Percentiles rank a stretch among this genome's conserved stretches.
phyloP scores from a whole-genome alignment of 2,888 invertebrate genomes.

The Conistra vaccinii region DNA sequence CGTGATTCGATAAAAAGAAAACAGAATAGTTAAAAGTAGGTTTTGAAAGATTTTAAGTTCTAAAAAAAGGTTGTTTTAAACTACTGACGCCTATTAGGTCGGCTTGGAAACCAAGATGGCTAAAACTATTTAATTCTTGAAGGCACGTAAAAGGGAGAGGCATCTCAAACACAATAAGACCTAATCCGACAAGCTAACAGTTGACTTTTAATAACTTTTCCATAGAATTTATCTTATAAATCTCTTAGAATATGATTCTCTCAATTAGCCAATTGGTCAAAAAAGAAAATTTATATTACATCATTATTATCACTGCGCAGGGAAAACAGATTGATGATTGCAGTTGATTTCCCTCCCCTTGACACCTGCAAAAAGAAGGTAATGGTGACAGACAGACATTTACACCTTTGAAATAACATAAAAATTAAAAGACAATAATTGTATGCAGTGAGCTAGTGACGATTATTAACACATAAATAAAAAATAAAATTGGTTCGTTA shows the following conservation, averaged over 20 bases:
- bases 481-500: constrained; percentile 7
- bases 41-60: neutral
- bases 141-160: neutral
- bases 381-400: neutral
- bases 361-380: neutral
- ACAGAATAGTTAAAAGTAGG: neutral
- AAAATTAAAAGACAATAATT: neutral
- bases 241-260: neutral
- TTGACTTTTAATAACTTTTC: neutral
- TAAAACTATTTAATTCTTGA: neutral
- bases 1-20: neutral
- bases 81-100: neutral
- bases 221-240: neutral
- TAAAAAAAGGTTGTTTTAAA: neutral
- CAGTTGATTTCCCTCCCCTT: neutral
- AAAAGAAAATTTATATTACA: neutral
- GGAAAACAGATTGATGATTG: neutral
- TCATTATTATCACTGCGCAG: neutral
- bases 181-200: neutral
- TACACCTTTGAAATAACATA: neutral
- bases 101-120: neutral
- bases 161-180: neutral
- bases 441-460: neutral
- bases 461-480: constrained; percentile 7
- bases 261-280: neutral